A percentile compares a stretch with the other conserved stretches of the same genome.
Evolutionary conservation across 2,888 invertebrate species (phyloP).

Genomic region (Dromius quadrimaculatus): DNA sequence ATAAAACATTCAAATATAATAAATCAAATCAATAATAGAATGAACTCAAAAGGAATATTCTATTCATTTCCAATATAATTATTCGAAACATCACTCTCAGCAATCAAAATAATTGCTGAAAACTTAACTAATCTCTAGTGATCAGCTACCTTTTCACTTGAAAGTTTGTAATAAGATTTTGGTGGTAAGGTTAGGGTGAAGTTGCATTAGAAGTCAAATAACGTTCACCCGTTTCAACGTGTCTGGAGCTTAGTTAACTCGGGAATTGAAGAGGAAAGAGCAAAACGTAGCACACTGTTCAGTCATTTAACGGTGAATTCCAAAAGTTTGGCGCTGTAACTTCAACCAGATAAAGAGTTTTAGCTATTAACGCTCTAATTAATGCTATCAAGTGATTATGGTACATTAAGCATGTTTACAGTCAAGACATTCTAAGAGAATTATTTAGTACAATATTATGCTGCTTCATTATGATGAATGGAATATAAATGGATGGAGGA

Average conservation of each 20-base stretch:
- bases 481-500: no score
- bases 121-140: constrained; percentile 16
- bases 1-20: no score
- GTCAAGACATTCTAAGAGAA: no score
- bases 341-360: background rate
- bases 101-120: constrained; percentile 13
- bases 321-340: background rate
- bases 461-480: no score
- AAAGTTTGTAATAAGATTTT: constrained; percentile 36
- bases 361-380: background rate
- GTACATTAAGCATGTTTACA: background rate
- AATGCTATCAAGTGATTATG: constrained; percentile 20
- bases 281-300: constrained; percentile 25
- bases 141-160: constrained; percentile 26
- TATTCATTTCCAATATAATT: no score
- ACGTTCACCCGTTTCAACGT: constrained; percentile 16
- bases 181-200: background rate
- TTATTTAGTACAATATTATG: no score
- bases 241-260: constrained; percentile 27
- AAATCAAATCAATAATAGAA: no score
- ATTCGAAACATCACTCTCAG: background rate
- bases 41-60: no score
- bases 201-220: constrained; percentile 21
- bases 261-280: constrained; percentile 27
- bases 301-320: constrained; percentile 19